Evolutionary conservation across 2,113 vertebrate species (phyloP).

Genomic region (Vulpes lagopus): DNA sequence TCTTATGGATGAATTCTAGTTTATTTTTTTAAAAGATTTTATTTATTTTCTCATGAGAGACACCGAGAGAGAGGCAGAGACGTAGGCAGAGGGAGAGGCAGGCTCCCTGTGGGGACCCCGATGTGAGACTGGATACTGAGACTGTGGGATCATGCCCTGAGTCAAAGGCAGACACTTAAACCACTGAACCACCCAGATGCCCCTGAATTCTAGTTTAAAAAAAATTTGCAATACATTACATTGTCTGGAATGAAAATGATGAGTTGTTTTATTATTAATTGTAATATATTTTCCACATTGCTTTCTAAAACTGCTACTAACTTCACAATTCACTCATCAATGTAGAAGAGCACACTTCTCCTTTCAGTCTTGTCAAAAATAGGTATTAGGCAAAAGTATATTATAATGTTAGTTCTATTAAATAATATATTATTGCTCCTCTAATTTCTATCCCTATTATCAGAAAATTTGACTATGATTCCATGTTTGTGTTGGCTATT

Average conservation of each 20-base stretch:
- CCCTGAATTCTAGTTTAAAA: not conserved
- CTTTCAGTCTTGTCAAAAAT: not conserved
- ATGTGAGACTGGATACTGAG: no score
- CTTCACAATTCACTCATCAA: not conserved
- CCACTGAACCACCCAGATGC: no score
- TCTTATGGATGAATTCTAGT: not conserved
- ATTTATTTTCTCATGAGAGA: no score
- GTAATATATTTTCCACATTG: not conserved
- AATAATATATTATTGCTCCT: not conserved
- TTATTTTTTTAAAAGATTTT: not conserved
- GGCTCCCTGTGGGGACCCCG: no score
- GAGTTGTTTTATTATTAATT: not conserved
- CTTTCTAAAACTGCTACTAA: not conserved
- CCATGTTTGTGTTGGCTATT: not conserved
- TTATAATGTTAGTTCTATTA: not conserved
- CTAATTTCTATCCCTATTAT: not conserved
- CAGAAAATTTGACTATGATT: not conserved
- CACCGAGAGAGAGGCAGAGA: no score
- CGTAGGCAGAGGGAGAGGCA: no score
- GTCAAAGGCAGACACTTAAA: no score
- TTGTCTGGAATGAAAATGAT: not conserved
- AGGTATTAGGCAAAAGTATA: not conserved
- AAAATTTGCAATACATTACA: not conserved
- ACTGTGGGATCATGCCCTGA: no score
- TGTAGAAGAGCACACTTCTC: not conserved